Conservation (phyloP, 2,888 invertebrate species). For the Oxystoma pomonae region DNA sequence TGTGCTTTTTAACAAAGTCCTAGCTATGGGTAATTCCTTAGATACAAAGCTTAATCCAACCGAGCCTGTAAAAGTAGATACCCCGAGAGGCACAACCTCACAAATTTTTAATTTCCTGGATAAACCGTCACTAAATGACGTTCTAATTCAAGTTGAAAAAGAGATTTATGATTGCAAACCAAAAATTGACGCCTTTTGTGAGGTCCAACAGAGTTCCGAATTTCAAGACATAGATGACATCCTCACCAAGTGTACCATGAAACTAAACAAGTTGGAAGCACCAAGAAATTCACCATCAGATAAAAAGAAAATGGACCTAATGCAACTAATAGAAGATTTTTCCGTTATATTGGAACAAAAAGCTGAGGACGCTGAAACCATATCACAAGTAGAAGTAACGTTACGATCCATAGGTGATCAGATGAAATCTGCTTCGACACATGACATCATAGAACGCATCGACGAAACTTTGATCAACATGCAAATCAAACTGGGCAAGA, state of each 20-base stretch:
- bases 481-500: constrained; percentile 27
- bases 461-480: constrained; percentile 32
- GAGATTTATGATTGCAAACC: constrained; percentile 8
- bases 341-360: constrained; percentile 21
- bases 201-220: constrained; percentile 15
- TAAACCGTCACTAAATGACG: not conserved
- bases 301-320: constrained; percentile 17
- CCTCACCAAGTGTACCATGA: constrained; percentile 15
- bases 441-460: constrained; percentile 23
- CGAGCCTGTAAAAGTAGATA: not conserved
- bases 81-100: not conserved
- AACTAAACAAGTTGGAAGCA: constrained; percentile 16
- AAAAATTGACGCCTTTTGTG: constrained; percentile 12
- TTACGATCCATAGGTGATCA: constrained; percentile 14
- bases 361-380: constrained; percentile 16
- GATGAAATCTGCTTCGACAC: constrained; percentile 14
- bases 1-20: constrained; percentile 17
- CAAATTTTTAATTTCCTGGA: not conserved
- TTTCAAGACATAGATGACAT: constrained; percentile 23
- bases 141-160: constrained; percentile 8
- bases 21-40: not conserved
- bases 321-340: constrained; percentile 17
- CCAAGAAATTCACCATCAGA: constrained; percentile 12
- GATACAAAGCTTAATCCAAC: not conserved
- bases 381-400: constrained; percentile 21